Conservation (phyloP, 2,113 vertebrate genomes). For the Numenius arquata region DNA sequence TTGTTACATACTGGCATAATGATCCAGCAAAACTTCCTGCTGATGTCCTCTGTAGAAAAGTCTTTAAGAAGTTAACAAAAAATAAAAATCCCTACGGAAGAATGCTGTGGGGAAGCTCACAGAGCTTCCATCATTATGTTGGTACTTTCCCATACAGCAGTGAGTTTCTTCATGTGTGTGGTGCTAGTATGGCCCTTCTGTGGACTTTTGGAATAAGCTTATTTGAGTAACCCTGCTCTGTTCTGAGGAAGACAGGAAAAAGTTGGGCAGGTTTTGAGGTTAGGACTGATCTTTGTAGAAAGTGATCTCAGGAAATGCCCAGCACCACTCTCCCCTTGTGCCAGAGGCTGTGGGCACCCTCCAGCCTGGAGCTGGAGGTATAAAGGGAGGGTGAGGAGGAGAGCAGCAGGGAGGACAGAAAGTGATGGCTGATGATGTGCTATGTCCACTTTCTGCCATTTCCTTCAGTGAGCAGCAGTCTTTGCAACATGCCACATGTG, state of each 20-base stretch:
- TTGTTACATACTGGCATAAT: neutral
- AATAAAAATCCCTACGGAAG: neutral
- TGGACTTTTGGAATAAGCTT: neutral
- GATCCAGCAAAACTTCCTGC: neutral
- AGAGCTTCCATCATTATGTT: neutral
- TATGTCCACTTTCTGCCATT: neutral
- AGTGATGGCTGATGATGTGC: neutral
- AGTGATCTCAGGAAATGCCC: neutral
- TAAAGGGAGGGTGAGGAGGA: neutral
- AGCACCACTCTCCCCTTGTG: neutral
- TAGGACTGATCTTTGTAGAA: neutral
- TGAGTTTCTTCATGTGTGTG: neutral
- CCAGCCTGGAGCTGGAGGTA: neutral
- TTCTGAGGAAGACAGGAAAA: neutral
- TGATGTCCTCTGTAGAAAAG: neutral
- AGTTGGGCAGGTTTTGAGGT: neutral
- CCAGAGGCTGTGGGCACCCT: neutral
- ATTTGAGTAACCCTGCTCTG: neutral
- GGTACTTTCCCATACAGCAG: neutral
- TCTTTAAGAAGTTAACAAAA: neutral
- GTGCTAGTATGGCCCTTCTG: neutral
- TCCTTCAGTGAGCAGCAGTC: neutral
- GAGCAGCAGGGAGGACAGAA: neutral
- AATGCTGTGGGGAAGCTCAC: neutral
- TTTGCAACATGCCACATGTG: accelerated